These are phyloP conservation scores for Notothenia coriiceps DNA, from an alignment of 2,113 vertebrate genomes.

Conservation along the genomic window DNA sequence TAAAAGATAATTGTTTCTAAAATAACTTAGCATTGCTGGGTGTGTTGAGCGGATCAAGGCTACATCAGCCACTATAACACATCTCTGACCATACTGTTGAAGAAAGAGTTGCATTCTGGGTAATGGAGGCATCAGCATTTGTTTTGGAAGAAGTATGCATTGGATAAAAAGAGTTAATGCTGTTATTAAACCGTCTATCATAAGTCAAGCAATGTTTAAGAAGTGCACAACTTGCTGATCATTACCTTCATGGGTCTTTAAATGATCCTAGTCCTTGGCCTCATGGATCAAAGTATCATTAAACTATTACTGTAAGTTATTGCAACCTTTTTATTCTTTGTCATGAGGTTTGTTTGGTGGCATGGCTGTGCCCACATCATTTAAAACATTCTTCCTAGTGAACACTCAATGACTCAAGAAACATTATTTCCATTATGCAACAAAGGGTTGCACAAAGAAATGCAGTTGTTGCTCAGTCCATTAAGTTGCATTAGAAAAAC, in stretches of 20 bases:
- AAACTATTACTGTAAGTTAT: no score
- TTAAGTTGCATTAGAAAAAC: no score
- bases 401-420: no score
- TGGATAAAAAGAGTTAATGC: not conserved
- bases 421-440: no score
- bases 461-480: no score
- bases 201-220: not conserved
- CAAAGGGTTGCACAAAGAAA: no score
- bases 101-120: no score
- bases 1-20: not conserved
- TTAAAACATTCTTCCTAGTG: not conserved
- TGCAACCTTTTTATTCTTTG: not conserved
- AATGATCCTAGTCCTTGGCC: not conserved
- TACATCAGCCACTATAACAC: no score
- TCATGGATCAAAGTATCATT: not conserved
- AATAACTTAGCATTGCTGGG: not conserved
- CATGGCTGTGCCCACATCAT: not conserved
- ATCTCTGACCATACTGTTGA: no score
- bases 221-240: not conserved
- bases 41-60: not conserved
- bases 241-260: not conserved
- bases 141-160: not conserved
- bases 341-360: not conserved
- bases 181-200: not conserved
- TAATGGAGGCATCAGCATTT: not conserved